Evolutionary conservation across 2,888 invertebrate genomes (phyloP).

Genomic region (Gonocerus acuteangulatus): DNA sequence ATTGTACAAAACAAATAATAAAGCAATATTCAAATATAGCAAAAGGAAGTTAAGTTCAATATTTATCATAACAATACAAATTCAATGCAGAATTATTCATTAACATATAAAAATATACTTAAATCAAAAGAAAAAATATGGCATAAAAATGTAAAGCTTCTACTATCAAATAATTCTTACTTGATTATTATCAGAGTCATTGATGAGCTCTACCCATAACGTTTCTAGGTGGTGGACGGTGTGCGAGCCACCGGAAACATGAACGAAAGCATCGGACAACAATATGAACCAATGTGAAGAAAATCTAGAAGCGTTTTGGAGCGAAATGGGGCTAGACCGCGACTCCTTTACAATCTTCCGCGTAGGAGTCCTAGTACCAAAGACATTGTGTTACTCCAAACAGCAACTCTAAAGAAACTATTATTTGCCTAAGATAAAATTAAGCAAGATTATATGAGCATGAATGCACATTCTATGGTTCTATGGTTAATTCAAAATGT

Average conservation of each 20-base stretch:
- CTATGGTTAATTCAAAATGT: too few species aligned
- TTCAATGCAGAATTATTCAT: too few species aligned
- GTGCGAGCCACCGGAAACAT: slow-evolving; percentile 60
- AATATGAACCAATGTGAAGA: slow-evolving; percentile 73
- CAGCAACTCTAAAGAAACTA: too few species aligned
- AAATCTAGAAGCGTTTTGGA: slow-evolving; percentile 64
- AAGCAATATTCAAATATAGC: too few species aligned
- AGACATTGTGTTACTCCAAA: too few species aligned
- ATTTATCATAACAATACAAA: too few species aligned
- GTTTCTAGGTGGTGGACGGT: slow-evolving; percentile 61
- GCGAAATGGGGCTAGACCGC: slow-evolving; percentile 57
- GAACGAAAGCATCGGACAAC: slow-evolving; percentile 72
- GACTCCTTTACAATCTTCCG: slow-evolving; percentile 74
- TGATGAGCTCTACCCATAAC: slow-evolving; percentile 69
- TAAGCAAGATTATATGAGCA: too few species aligned
- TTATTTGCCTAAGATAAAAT: too few species aligned
- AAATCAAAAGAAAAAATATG: slow-evolving; percentile 12
- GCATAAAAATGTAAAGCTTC: neutral
- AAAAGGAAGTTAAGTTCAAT: too few species aligned
- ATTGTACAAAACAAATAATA: too few species aligned
- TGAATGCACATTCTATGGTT: too few species aligned
- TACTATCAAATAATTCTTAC: slow-evolving; percentile 39
- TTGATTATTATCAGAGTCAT: slow-evolving; percentile 56
- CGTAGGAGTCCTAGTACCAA: slow-evolving; percentile 49
- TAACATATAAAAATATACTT: neutral